Conservation (phyloP, 2,113 vertebrate species). For the Cryptotis parvus region DNA sequence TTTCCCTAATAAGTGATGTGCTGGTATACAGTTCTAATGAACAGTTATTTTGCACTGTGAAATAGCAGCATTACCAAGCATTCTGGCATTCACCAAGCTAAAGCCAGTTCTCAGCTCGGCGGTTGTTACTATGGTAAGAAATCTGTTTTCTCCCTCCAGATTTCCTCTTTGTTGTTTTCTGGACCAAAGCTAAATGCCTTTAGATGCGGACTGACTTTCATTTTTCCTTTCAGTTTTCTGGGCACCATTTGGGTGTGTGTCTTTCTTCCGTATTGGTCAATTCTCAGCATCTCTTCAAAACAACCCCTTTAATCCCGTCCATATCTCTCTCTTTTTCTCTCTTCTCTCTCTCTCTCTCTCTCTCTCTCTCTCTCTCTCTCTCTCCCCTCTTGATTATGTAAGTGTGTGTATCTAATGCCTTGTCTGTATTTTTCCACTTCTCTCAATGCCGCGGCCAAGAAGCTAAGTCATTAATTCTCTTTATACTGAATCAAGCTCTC, state of each 20-base stretch:
- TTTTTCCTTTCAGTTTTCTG: not conserved
- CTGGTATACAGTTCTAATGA: too few species aligned
- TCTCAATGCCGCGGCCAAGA: accelerated
- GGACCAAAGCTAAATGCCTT: too few species aligned
- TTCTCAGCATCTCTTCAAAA: not conserved
- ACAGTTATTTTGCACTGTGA: not conserved
- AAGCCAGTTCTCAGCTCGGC: accelerated
- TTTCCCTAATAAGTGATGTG: not conserved
- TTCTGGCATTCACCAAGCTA: not conserved
- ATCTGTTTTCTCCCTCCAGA: not conserved
- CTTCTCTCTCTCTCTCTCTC: too few species aligned
- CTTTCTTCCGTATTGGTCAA: accelerated
- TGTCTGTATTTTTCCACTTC: accelerated
- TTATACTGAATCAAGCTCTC: not conserved
- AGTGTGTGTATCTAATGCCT: too few species aligned
- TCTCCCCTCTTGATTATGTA: accelerated
- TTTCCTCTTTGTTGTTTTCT: not conserved
- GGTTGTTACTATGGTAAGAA: accelerated
- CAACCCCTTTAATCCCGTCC: too few species aligned
- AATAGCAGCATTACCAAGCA: accelerated
- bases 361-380: too few species aligned
- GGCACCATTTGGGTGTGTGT: accelerated
- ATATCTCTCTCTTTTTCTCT: accelerated
- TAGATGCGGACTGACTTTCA: not conserved
- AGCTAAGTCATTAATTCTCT: not conserved